A percentile compares a stretch with the other conserved stretches of the same genome.
These are phyloP conservation scores for Helicolenus hilgendorfi DNA, from an alignment of 2,797 vertebrate species.

Conservation along the genomic window DNA sequence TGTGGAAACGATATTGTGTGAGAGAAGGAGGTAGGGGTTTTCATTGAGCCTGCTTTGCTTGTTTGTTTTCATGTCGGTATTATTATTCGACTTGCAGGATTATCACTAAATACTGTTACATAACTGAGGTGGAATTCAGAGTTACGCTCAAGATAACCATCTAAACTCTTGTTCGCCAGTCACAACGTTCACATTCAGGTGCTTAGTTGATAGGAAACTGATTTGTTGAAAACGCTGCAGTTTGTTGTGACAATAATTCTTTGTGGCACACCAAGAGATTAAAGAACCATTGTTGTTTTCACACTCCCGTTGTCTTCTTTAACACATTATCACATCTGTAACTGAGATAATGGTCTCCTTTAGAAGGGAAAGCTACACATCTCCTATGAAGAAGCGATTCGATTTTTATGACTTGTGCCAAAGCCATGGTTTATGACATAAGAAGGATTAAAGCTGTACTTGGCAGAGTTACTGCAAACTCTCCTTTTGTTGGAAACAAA, in stretches of 20 bases:
- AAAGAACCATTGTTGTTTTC: background rate
- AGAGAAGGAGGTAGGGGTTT: background rate
- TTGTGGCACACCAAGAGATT: background rate
- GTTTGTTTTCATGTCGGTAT: constrained; percentile 53
- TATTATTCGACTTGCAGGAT: constrained; percentile 30
- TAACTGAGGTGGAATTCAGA: constrained; percentile 52
- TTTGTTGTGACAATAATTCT: background rate
- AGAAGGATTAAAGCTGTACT: constrained; percentile 40
- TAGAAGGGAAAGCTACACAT: background rate
- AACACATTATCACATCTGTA: background rate
- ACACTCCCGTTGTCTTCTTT: background rate
- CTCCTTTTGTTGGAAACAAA: constrained; percentile 22
- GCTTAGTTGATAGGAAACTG: background rate
- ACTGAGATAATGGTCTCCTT: background rate
- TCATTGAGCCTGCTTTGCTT: background rate
- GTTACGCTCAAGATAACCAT: background rate
- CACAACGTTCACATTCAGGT: background rate
- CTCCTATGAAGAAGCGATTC: background rate
- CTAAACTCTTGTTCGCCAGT: background rate
- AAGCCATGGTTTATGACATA: constrained; percentile 44
- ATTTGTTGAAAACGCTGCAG: background rate
- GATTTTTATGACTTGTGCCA: constrained; percentile 19
- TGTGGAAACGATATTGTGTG: background rate
- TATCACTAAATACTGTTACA: constrained; percentile 56
- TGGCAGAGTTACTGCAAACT: constrained; percentile 26